A percentile compares a stretch with the other conserved stretches of the same genome.
These are phyloP conservation scores for Cataglyphis hispanica DNA, from an alignment of 1,140 invertebrate genomes.

Conservation along the genomic window DNA sequence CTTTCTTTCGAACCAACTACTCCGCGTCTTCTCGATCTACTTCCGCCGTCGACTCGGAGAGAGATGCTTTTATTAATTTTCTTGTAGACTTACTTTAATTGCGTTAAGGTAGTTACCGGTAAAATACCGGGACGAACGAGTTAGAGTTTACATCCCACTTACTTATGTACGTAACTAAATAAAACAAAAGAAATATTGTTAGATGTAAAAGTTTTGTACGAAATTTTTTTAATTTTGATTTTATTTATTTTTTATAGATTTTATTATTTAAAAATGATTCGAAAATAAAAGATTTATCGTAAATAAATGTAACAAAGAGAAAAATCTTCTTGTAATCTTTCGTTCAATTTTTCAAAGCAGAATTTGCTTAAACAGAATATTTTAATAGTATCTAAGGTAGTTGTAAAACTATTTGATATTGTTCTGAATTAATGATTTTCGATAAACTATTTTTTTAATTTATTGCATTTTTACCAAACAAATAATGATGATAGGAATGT, in stretches of 20 bases:
- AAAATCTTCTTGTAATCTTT: neutral
- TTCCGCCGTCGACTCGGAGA: conserved; percentile 16
- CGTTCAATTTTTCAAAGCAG: neutral
- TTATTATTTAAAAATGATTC: neutral
- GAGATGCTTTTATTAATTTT: conserved; percentile 60
- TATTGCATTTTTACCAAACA: neutral
- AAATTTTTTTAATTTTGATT: no score
- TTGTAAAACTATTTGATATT: neutral
- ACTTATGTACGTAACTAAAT: conserved; percentile 29
- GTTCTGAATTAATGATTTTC: conserved; percentile 1
- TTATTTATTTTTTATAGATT: no score
- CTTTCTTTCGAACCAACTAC: conserved; percentile 22
- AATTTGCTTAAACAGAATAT: neutral
- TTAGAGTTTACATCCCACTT: conserved; percentile 46
- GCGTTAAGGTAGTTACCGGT: conserved; percentile 43
- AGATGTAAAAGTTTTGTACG: neutral
- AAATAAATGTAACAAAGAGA: neutral
- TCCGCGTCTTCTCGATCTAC: conserved; percentile 31
- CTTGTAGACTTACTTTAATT: conserved; percentile 60
- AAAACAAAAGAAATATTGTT: no score
- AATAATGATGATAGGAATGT: no score
- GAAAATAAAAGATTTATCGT: neutral
- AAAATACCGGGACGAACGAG: conserved; percentile 40
- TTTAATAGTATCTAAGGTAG: neutral
- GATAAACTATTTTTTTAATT: neutral